Conservation (phyloP, 2,113 vertebrate species). For the Brienomyrus brachyistius region DNA sequence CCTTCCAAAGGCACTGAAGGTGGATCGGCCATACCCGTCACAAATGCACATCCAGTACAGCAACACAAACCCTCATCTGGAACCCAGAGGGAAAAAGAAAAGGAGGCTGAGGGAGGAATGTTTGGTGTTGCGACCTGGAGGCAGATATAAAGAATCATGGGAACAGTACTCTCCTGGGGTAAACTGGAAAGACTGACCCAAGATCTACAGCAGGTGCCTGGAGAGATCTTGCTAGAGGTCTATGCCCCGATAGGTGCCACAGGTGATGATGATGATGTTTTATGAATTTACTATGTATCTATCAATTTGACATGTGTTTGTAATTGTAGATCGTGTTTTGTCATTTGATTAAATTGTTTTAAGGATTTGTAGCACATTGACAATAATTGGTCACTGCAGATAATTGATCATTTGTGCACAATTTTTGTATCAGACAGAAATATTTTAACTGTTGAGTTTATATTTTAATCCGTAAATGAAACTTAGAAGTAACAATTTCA, state of each 20-base stretch:
- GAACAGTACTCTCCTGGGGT: neutral
- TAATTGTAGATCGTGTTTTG: neutral
- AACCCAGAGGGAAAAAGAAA: neutral
- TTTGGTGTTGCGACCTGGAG: neutral
- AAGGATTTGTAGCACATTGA: neutral
- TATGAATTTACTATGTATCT: neutral
- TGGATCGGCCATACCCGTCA: neutral
- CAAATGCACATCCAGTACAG: neutral
- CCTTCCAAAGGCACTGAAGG: neutral
- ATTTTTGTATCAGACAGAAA: neutral
- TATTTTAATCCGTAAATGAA: neutral
- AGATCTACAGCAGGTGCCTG: too few relatives aligned
- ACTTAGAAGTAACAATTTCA: neutral
- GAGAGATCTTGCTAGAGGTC: neutral
- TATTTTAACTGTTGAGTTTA: neutral
- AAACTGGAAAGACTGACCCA: neutral
- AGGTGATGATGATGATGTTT: neutral
- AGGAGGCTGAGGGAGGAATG: neutral
- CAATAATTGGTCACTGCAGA: neutral
- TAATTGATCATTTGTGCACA: neutral
- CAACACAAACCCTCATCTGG: neutral
- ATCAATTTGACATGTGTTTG: neutral
- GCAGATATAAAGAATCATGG: neutral
- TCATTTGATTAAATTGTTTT: neutral
- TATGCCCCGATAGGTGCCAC: neutral